Conservation (phyloP, 2,888 invertebrate species). For the Tinea trinotella region DNA sequence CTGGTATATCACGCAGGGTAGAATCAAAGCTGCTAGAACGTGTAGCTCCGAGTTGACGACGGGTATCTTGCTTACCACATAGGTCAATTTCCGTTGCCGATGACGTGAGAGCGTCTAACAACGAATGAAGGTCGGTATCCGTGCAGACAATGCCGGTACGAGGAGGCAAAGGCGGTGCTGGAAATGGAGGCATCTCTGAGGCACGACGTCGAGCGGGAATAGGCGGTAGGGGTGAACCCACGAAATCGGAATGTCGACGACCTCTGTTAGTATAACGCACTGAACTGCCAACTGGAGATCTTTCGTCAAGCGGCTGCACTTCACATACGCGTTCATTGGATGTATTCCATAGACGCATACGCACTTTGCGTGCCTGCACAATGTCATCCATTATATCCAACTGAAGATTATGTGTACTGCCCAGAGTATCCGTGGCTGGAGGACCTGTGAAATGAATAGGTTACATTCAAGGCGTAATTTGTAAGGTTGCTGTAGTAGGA, state of each 20-base stretch:
- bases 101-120: constrained; percentile 84
- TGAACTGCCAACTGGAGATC: constrained; percentile 59
- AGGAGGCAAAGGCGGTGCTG: constrained; percentile 43
- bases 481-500: not conserved
- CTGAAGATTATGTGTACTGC: constrained; percentile 87
- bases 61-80: constrained; percentile 75
- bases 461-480: not conserved
- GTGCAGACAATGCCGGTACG: constrained; percentile 81
- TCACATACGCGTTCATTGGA: constrained; percentile 86
- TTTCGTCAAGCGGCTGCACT: constrained; percentile 84
- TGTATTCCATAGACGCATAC: constrained; percentile 89
- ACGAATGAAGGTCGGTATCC: constrained; percentile 84
- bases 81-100: constrained; percentile 85
- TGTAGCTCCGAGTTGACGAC: constrained; percentile 75
- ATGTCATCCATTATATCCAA: constrained; percentile 92
- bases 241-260: constrained; percentile 82
- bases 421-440: constrained; percentile 79
- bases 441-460: constrained; percentile 59
- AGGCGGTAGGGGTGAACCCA: constrained; percentile 73
- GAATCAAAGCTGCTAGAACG: constrained; percentile 90
- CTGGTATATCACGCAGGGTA: constrained; percentile 72
- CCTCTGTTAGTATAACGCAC: constrained; percentile 76
- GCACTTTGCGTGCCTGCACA: constrained; percentile 84
- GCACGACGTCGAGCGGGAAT: constrained; percentile 77
- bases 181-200: constrained; percentile 79